Evolutionary conservation across 1,140 invertebrate genomes (phyloP).

Genomic region (Harlomillsia oculata): DNA sequence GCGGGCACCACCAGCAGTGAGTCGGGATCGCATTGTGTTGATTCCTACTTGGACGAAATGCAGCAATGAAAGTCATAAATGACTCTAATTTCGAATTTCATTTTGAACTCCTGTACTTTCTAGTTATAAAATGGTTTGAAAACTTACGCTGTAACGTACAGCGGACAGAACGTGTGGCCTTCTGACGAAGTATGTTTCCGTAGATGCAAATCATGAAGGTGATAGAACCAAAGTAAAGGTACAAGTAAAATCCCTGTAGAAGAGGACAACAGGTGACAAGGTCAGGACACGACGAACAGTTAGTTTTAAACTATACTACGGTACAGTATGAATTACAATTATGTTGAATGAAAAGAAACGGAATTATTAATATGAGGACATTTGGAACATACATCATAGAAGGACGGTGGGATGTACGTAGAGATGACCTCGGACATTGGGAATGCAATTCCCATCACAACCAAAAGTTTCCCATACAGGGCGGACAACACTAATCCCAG

Average conservation of each 20-base stretch:
- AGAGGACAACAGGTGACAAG: slow-evolving; percentile 25
- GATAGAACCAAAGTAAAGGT: slow-evolving; percentile 66
- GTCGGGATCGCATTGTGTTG: slow-evolving; percentile 28
- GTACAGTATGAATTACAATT: too few species aligned
- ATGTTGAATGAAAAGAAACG: too few species aligned
- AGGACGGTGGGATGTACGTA: slow-evolving; percentile 79
- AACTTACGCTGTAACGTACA: slow-evolving; percentile 24
- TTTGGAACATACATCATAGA: slow-evolving; percentile 61
- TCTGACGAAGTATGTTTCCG: slow-evolving; percentile 56
- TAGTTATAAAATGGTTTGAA: not conserved
- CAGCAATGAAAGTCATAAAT: not conserved
- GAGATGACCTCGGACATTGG: slow-evolving; percentile 68
- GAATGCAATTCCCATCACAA: slow-evolving; percentile 42
- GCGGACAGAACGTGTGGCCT: slow-evolving; percentile 38
- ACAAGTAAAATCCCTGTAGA: slow-evolving; percentile 71
- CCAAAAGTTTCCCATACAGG: slow-evolving; percentile 46
- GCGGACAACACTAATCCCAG: slow-evolving; percentile 43
- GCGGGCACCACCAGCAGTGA: slow-evolving; percentile 6
- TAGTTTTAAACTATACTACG: too few species aligned
- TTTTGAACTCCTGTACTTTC: not conserved
- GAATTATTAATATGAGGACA: not conserved
- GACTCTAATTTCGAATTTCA: not conserved
- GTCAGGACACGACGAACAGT: too few species aligned
- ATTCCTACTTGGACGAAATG: slow-evolving; percentile 18
- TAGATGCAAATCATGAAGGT: slow-evolving; percentile 73